phyloP scores from a whole-genome alignment of 2,888 invertebrate species.

The Dexiosoma caninum region DNA sequence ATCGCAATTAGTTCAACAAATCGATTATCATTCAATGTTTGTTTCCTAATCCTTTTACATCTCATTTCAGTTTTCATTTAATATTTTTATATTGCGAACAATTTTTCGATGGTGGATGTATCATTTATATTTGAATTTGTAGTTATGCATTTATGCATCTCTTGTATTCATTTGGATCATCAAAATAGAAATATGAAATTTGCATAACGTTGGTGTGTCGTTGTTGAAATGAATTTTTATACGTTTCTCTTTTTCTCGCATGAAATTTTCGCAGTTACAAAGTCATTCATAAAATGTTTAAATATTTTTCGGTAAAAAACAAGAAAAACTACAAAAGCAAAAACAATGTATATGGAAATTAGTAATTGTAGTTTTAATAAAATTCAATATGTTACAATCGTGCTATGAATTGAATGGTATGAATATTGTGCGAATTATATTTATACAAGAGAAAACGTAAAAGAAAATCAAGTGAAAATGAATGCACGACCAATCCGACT shows the following conservation, averaged over 20 bases:
- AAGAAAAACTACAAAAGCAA: too few species aligned
- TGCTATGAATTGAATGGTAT: too few species aligned
- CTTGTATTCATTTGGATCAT: constrained; percentile 43
- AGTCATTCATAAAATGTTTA: constrained; percentile 36
- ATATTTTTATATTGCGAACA: neutral
- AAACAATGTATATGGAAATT: neutral
- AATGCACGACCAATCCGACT: too few species aligned
- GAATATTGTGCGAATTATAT: too few species aligned
- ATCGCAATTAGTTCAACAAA: neutral
- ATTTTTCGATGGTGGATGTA: neutral
- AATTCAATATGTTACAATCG: constrained; percentile 14
- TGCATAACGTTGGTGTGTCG: constrained; percentile 36
- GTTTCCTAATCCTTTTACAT: constrained; percentile 22
- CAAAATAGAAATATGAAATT: constrained; percentile 3
- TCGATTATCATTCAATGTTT: constrained; percentile 32
- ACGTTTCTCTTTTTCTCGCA: neutral
- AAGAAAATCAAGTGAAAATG: too few species aligned
- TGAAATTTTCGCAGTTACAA: neutral
- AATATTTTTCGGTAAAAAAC: constrained; percentile 20
- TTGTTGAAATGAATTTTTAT: neutral
- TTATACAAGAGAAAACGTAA: too few species aligned
- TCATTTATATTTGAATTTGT: constrained; percentile 40
- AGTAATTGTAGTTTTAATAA: constrained; percentile 36
- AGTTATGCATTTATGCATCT: constrained; percentile 35
- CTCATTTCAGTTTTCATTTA: constrained; percentile 18